These are phyloP conservation scores for Epirrhoe alternata DNA, from an alignment of 2,888 invertebrate genomes.

Conservation along the genomic window DNA sequence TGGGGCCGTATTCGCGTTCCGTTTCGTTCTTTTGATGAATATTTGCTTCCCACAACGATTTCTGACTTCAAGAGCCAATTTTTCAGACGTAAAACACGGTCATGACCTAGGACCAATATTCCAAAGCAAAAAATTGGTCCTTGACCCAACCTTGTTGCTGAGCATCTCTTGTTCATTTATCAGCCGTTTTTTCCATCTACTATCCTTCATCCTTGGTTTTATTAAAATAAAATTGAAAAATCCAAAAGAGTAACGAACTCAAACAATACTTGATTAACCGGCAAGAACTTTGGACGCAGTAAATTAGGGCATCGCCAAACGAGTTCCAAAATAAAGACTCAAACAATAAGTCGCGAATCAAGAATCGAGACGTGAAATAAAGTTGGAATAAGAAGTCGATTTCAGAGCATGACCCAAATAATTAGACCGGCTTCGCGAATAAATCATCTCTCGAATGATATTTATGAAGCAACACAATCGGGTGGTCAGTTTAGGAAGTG, in stretches of 20 bases:
- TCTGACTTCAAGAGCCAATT: no score
- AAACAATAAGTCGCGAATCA: slow-evolving; percentile 43
- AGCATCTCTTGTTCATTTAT: no score
- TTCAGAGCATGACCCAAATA: slow-evolving; percentile 74
- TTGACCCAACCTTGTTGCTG: no score
- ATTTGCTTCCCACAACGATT: no score
- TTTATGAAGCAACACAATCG: slow-evolving; percentile 71
- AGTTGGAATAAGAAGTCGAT: slow-evolving; percentile 60
- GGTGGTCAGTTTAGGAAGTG: slow-evolving; percentile 59
- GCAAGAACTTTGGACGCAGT: slow-evolving; percentile 35
- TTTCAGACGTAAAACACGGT: no score
- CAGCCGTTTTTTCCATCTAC: not conserved
- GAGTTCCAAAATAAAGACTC: slow-evolving; percentile 39
- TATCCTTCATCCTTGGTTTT: not conserved
- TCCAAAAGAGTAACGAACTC: slow-evolving; percentile 9
- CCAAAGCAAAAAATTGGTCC: no score
- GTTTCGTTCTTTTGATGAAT: no score
- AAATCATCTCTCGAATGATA: slow-evolving; percentile 76
- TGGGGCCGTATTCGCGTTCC: no score
- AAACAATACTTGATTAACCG: slow-evolving; percentile 34
- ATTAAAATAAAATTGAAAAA: not conserved
- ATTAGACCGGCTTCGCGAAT: slow-evolving; percentile 72
- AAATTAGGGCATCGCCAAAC: slow-evolving; percentile 42
- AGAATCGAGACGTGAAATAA: slow-evolving; percentile 30
- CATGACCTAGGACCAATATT: no score